Evolutionary conservation across 2,888 invertebrate genomes (phyloP).

Genomic region (Argyra leucocephala): DNA sequence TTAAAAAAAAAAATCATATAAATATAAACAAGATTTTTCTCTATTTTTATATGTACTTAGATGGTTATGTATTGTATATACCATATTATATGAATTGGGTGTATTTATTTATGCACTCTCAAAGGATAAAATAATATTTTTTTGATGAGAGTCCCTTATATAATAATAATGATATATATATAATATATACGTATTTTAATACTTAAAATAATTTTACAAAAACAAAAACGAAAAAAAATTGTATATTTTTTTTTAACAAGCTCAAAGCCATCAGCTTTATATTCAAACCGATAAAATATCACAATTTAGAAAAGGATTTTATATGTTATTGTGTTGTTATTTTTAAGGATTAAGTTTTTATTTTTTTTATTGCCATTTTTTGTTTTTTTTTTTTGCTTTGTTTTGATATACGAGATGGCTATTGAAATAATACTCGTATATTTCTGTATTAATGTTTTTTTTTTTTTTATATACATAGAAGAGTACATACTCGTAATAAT

Average conservation of each 20-base stretch:
- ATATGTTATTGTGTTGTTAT: neutral
- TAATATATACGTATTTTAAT: neutral
- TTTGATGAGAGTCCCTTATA: neutral
- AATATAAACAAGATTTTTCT: too few species aligned
- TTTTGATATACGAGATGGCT: neutral
- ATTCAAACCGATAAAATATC: constrained; percentile 1
- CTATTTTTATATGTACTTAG: neutral
- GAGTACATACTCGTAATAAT: neutral
- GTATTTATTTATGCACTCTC: neutral
- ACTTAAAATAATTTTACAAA: neutral
- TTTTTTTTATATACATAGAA: too few species aligned
- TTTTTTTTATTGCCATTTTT: neutral
- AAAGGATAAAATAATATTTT: neutral
- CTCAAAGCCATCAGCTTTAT: constrained; percentile 6
- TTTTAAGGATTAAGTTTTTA: constrained; percentile 1
- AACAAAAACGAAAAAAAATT: neutral
- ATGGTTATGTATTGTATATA: neutral
- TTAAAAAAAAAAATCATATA: too few species aligned
- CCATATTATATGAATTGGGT: too few species aligned
- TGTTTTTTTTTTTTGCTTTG: neutral
- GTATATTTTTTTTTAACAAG: neutral
- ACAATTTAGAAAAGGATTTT: neutral
- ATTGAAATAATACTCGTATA: constrained; percentile 1
- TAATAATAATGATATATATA: neutral
- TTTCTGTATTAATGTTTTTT: too few species aligned